phyloP scores from a whole-genome alignment of 2,797 vertebrate genomes.

The Luscinia megarhynchos region DNA sequence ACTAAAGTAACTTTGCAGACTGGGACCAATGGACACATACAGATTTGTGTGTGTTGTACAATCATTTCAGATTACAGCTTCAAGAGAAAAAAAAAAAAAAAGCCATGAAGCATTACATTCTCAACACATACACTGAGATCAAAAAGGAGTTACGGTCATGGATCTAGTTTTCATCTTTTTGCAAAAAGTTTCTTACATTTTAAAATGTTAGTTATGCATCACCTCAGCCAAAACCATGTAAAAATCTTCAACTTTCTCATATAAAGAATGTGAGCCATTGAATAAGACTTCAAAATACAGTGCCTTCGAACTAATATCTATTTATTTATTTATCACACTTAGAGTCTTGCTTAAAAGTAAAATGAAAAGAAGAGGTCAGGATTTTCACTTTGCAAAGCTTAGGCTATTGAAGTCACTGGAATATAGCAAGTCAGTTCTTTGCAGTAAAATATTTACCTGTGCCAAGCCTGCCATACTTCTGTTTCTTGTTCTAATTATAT shows the following conservation, averaged over 20 bases:
- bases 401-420: neutral
- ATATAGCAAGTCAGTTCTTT: neutral
- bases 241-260: neutral
- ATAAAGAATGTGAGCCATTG: neutral
- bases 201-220: neutral
- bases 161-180: neutral
- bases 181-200: neutral
- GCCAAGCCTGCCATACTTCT: neutral
- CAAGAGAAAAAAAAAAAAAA: neutral
- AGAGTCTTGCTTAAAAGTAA: neutral
- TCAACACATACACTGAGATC: neutral
- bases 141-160: neutral
- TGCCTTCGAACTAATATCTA: neutral
- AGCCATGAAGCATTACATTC: neutral
- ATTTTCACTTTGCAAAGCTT: neutral
- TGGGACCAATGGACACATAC: neutral
- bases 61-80: neutral
- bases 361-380: neutral
- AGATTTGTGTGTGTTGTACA: neutral
- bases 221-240: neutral
- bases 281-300: neutral
- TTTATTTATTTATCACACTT: neutral
- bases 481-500: neutral
- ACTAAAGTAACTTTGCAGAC: slow-evolving; percentile 18
- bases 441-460: slow-evolving; percentile 11